Percentiles rank a stretch among this genome's conserved stretches.
These are phyloP conservation scores for Etheostoma nigrum DNA, from an alignment of 2,797 vertebrate genomes.

Conservation along the genomic window DNA sequence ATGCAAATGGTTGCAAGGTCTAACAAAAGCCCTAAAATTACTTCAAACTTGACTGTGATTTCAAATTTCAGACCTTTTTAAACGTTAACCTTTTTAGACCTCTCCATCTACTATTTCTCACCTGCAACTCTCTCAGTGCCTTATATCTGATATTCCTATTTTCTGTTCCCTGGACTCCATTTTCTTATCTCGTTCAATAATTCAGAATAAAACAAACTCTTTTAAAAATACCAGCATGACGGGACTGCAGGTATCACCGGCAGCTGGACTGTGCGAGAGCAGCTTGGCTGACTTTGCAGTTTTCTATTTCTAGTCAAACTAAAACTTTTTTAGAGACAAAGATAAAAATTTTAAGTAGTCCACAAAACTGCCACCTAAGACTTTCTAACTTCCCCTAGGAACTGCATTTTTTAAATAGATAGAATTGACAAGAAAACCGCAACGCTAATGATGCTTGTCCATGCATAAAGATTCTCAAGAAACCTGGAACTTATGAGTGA, in stretches of 20 bases:
- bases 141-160: background rate
- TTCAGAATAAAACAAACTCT: slow-evolving; percentile 7
- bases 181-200: slow-evolving; percentile 19
- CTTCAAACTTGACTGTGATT: background rate
- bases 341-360: slow-evolving; percentile 29
- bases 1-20: background rate
- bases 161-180: background rate
- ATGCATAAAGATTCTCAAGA: slow-evolving; percentile 10
- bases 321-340: slow-evolving; percentile 29
- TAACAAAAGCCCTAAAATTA: background rate
- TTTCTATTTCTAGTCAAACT: slow-evolving; percentile 13
- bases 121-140: background rate
- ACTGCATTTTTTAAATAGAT: slow-evolving; percentile 3
- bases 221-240: slow-evolving; percentile 28
- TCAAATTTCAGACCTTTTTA: background rate
- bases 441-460: slow-evolving; percentile 7
- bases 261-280: background rate
- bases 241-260: slow-evolving; percentile 19
- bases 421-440: background rate
- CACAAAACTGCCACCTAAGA: slow-evolving; percentile 28
- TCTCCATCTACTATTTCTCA: background rate
- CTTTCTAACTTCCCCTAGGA: slow-evolving; percentile 22
- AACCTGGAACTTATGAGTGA: background rate
- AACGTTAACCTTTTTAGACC: too few relatives aligned
- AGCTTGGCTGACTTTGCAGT: slow-evolving; percentile 37